Conservation (phyloP, 1,140 invertebrate genomes). For the Nixonia krombeini region DNA sequence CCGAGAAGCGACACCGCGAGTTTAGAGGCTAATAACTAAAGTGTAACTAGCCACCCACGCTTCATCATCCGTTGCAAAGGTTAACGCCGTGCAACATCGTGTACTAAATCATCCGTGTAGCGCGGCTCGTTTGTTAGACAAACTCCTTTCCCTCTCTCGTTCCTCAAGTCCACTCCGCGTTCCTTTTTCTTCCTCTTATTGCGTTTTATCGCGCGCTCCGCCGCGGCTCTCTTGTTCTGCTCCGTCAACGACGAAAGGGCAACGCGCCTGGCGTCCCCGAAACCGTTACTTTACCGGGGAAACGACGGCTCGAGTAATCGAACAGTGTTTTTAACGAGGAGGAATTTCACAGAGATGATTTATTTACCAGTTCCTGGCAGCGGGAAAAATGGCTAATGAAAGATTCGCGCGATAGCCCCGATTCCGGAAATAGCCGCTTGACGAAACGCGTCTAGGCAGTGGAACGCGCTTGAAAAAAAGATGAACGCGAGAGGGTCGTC, state of each 20-base stretch:
- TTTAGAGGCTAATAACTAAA: slow-evolving; percentile 55
- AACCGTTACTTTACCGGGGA: too few relatives aligned
- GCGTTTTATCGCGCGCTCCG: background rate
- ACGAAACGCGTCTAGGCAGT: too few relatives aligned
- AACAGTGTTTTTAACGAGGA: too few relatives aligned
- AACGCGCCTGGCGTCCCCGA: slow-evolving; percentile 47
- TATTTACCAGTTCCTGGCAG: too few relatives aligned
- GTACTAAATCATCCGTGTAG: slow-evolving; percentile 67
- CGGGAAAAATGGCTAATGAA: too few relatives aligned
- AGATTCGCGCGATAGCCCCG: too few relatives aligned
- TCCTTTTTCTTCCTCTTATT: slow-evolving; percentile 1
- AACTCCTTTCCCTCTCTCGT: slow-evolving; percentile 49
- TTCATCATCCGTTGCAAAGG: slow-evolving; percentile 55
- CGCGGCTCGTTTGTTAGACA: slow-evolving; percentile 70
- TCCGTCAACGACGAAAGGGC: slow-evolving; percentile 4
- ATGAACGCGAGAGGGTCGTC: background rate
- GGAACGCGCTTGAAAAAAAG: background rate
- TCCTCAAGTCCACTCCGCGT: slow-evolving; percentile 7
- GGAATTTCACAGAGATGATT: too few relatives aligned
- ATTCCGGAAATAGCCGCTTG: too few relatives aligned
- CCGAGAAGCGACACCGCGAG: slow-evolving; percentile 18
- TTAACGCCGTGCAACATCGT: slow-evolving; percentile 48
- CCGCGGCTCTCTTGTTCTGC: background rate
- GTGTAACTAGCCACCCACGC: slow-evolving; percentile 56
- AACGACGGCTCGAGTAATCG: too few relatives aligned